Conservation (phyloP, 2,888 invertebrate genomes). For the Macaria notata region DNA sequence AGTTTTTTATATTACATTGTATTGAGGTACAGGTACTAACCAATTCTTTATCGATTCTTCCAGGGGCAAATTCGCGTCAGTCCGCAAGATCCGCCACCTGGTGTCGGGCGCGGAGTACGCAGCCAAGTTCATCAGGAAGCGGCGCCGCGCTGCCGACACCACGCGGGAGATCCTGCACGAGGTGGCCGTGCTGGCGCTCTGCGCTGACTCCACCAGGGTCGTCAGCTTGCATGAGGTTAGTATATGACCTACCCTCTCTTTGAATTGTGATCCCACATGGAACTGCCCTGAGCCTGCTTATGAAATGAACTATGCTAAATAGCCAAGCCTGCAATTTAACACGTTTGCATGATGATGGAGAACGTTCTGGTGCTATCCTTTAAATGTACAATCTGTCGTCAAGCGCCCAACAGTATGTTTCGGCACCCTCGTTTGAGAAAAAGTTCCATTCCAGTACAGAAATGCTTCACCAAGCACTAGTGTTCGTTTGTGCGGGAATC, state of each 20-base stretch:
- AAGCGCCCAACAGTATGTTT: too few species aligned
- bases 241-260: neutral
- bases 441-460: neutral
- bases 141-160: conserved; percentile 93
- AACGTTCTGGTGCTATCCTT: too few species aligned
- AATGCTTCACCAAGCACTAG: too few species aligned
- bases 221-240: conserved; percentile 93
- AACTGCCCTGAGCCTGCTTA: too few species aligned
- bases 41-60: conserved; percentile 49
- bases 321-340: too few species aligned
- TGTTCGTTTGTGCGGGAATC: too few species aligned
- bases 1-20: too few species aligned
- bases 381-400: too few species aligned
- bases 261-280: too few species aligned
- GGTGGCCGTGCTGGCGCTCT: conserved; percentile 94
- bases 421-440: neutral
- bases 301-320: too few species aligned
- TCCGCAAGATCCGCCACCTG: conserved; percentile 94
- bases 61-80: conserved; percentile 99
- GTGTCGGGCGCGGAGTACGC: conserved; percentile 94
- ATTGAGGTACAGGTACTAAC: neutral
- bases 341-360: too few species aligned
- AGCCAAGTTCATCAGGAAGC: conserved; percentile 97
- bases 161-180: conserved; percentile 96
- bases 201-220: conserved; percentile 91